A percentile compares a stretch with the other conserved stretches of the same genome.
phyloP scores from a whole-genome alignment of 2,797 vertebrate genomes.

The Danionella dracula region DNA sequence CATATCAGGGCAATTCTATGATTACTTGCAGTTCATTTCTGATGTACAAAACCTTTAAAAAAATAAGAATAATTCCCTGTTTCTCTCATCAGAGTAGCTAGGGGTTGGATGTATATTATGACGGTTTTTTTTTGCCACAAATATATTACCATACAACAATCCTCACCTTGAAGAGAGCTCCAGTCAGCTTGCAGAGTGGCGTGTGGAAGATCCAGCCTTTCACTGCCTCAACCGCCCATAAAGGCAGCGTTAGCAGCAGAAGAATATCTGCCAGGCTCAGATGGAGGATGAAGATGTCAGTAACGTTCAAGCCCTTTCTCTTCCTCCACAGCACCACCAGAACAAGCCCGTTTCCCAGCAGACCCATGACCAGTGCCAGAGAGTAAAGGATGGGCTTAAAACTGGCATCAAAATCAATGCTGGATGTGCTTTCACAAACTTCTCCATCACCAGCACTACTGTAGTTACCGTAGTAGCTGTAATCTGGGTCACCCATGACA shows the following conservation, averaged over 20 bases:
- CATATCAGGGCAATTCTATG: too few species aligned
- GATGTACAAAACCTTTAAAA: too few species aligned
- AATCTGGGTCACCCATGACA: fast-evolving
- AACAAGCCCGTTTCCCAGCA: conserved; percentile 62
- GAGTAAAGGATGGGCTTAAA: conserved; percentile 69
- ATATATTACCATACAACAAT: too few species aligned
- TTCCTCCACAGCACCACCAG: conserved; percentile 62
- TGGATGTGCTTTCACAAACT: conserved; percentile 50
- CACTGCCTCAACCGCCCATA: conserved; percentile 67
- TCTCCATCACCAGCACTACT: conserved; percentile 23
- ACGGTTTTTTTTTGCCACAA: too few species aligned
- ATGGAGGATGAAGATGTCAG: conserved; percentile 79
- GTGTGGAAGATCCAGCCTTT: conserved; percentile 70
- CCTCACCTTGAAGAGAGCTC: conserved; percentile 72
- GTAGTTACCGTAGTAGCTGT: background rate
- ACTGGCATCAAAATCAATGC: conserved; percentile 58
- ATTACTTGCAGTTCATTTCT: too few species aligned
- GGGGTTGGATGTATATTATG: too few species aligned
- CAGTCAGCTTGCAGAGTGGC: conserved; percentile 72
- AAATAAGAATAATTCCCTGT: too few species aligned
- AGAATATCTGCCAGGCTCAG: conserved; percentile 72
- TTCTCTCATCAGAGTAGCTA: too few species aligned
- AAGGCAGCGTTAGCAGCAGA: conserved; percentile 74
- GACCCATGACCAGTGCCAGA: conserved; percentile 63
- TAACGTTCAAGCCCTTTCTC: conserved; percentile 62